These are phyloP conservation scores for Venusia cambrica DNA, from an alignment of 2,888 invertebrate genomes.

Conservation along the genomic window DNA sequence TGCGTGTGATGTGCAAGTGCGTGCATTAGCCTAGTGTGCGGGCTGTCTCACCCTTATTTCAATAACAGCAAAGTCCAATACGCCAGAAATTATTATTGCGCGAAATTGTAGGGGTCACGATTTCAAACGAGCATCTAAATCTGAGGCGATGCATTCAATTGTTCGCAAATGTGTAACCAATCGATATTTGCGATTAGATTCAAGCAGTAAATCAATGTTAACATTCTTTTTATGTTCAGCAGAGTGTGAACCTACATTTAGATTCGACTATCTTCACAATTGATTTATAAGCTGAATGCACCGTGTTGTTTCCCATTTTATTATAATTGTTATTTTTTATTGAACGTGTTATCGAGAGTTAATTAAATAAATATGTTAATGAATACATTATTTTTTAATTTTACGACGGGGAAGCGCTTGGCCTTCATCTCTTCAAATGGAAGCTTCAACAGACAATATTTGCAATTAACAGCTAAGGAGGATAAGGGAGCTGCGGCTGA, in stretches of 20 bases:
- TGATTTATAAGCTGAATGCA: no score
- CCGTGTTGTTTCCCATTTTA: no score
- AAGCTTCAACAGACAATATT: no score
- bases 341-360: no score
- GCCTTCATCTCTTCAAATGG: no score
- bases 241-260: constrained; percentile 3
- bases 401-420: no score
- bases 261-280: no score
- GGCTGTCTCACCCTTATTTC: neutral
- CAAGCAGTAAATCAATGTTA: constrained; percentile 21
- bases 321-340: no score
- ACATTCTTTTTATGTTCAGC: constrained; percentile 13
- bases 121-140: constrained; percentile 30
- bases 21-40: constrained; percentile 9
- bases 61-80: neutral
- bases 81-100: neutral
- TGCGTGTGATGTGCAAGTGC: constrained; percentile 11
- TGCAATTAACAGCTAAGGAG: neutral
- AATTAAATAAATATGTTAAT: no score
- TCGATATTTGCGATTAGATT: constrained; percentile 29
- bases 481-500: constrained; percentile 1
- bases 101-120: constrained; percentile 21
- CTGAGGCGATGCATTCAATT: constrained; percentile 36
- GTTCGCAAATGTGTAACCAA: constrained; percentile 31
- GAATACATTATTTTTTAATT: no score